Conservation (phyloP, 2,797 vertebrate species). For the Nyctibius grandis region DNA sequence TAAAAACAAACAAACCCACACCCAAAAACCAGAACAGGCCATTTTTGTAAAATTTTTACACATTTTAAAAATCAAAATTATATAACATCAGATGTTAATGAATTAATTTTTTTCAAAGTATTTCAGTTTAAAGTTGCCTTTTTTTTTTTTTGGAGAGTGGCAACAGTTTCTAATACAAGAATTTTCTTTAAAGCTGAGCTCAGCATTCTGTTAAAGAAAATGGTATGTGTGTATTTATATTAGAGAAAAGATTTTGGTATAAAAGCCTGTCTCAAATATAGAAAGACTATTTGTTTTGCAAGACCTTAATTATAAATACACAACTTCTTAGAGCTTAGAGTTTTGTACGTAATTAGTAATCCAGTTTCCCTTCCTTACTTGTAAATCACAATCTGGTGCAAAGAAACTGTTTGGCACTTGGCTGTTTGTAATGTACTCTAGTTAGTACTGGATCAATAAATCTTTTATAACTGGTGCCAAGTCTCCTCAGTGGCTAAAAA, state of each 20-base stretch:
- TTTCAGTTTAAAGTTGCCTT: neutral
- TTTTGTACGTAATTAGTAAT: neutral
- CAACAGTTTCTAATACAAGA: neutral
- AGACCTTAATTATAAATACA: neutral
- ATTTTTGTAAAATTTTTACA: neutral
- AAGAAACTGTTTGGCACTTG: slow-evolving; percentile 13
- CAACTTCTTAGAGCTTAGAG: neutral
- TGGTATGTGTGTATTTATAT: neutral
- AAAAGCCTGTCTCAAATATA: neutral
- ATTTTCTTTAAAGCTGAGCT: neutral
- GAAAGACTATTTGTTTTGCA: neutral
- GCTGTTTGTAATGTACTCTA: slow-evolving; percentile 9
- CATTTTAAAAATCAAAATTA: neutral
- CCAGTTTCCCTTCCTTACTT: slow-evolving; percentile 8
- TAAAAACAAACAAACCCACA: neutral
- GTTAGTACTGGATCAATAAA: slow-evolving; percentile 56
- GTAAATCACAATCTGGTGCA: neutral
- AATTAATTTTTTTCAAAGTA: neutral
- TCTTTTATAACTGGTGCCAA: slow-evolving; percentile 35
- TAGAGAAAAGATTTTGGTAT: neutral
- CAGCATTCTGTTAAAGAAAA: neutral
- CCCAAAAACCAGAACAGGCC: neutral
- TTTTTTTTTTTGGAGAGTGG: neutral
- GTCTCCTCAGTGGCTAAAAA: neutral
- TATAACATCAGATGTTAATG: neutral